Conservation (phyloP, 2,113 vertebrate genomes). For the Podarcis cretensis region DNA sequence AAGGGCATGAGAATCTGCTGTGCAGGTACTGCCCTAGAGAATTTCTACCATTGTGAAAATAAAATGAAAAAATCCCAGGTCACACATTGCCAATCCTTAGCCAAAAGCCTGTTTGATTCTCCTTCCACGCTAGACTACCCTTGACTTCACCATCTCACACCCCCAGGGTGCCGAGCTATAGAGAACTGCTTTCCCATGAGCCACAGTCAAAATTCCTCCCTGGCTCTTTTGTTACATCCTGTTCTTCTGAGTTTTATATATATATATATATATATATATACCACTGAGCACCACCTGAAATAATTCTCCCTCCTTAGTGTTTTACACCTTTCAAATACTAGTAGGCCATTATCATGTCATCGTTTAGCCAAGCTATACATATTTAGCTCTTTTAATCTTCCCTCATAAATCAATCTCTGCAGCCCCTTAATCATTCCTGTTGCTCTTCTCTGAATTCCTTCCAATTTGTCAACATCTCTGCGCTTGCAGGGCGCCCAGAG, state of each 20-base stretch:
- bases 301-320: conserved; percentile 19
- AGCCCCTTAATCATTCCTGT: conserved; percentile 46
- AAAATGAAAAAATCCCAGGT: neutral
- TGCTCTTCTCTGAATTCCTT: conserved; percentile 51
- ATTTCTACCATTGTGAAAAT: neutral
- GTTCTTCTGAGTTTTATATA: conserved; percentile 8
- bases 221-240: conserved; percentile 12
- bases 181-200: neutral
- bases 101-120: neutral
- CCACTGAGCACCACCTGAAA: conserved; percentile 34
- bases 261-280: neutral
- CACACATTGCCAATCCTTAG: neutral
- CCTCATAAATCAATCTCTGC: conserved; percentile 46
- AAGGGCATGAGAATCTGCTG: neutral
- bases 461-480: conserved; percentile 49
- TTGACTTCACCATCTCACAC: neutral
- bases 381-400: conserved; percentile 56
- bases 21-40: neutral
- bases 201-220: neutral
- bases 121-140: neutral
- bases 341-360: neutral
- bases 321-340: conserved; percentile 49
- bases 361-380: conserved; percentile 45
- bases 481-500: neutral
- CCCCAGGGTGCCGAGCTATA: neutral